Evolutionary conservation across 2,797 vertebrate genomes (phyloP), one percentile per base, ranked within the genome.

Genomic region (Sebastes vulpes): DNA sequence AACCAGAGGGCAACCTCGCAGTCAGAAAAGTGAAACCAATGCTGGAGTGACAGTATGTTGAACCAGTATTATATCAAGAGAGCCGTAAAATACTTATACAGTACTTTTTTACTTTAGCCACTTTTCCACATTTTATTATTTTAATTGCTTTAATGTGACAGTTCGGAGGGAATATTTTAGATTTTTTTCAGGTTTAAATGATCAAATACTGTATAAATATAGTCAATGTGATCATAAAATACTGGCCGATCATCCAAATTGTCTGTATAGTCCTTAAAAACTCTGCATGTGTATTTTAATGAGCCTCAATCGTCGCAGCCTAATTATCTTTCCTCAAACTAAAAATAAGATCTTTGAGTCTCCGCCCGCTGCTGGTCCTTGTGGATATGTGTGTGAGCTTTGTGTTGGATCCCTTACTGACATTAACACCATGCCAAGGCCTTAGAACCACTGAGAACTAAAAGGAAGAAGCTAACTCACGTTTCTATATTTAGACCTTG

Each of bases 401-500:
- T 65, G 61, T 77, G 50, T 52, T 32, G 0, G 23, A 20, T 63
- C n/a, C 31, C 4, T 77, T 56, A 29, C 64, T 72, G 89, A 74
- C 70, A 86, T 79, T 77, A 75, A 48, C 63, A 29, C 35, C 21
- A 3, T 12, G 52, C 66, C 57, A 25, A 69, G 14, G 28, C 18
- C 58, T n/a, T 23, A 75, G 26, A 75, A 53, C 60, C 75, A 48
- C 18, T 6, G 16, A 53, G 29, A 60, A 42, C 35, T 26, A 32
- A 59, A 74, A 46, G 18, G 67, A 77, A 78, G 59, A 63, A 58
- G n/a, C n/a, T 8, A 9, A 38, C 71, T 81, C 54, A 7, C 23
- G 26, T 46, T n/a, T 57, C 82, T 90, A 85, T 85, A 46, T 66
- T 66, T 87, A 89, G 67, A 81, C 0, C 3, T 5, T 5, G 35